Base-by-base conservation (phyloP, 2,113 vertebrate species). In the Raphicerus campestris region DNA sequence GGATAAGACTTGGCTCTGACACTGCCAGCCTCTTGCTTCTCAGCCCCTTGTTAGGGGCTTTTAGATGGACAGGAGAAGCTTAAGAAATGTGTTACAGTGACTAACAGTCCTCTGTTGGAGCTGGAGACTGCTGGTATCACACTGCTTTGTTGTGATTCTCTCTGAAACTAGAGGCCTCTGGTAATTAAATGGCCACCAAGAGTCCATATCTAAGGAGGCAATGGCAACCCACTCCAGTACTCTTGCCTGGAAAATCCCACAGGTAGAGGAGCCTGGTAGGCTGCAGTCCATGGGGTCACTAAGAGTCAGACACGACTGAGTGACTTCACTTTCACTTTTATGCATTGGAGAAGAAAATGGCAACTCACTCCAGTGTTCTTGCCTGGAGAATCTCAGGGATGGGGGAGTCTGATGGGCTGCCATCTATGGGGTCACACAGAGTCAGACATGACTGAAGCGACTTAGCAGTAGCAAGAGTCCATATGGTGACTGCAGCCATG, bases 161-260 rank as follows among this genome's bases (percentile, higher is more conserved):
- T 82, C 70, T 91, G 82, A 96, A 96, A 88, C 28, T 42, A 10
- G 82, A 96, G 55, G 6, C 49, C 22, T 89, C 55, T 66, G 11
- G 89, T 89, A 81, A 39, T 92, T 78, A 49, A 49, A 96, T 55
- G 47, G 20, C n/a, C n/a, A 77, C n/a, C 7, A 39, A 32, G 45
- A 92, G 2, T 39, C 66, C n/a, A 70, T 70, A 39, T 70, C 1
- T 0, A 32, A 66, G 63, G 17, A 35, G 17, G 17, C 17, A 66
- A 70, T 70, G 63, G 63, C 63, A 70, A 10, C 63, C 32, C 63
- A 66, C 63, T 66, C 4, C 17, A 70, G 63, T 35, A 35, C 9
- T 66, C 63, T 66, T 66, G n/a, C 63, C 63, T 66, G 63, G 63
- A 66, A 35, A 66, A 66, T 66, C 32, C 17, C 32, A 20, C 9